Conservation (phyloP, 1,140 invertebrate species). For the Drosophila melanogaster region DNA sequence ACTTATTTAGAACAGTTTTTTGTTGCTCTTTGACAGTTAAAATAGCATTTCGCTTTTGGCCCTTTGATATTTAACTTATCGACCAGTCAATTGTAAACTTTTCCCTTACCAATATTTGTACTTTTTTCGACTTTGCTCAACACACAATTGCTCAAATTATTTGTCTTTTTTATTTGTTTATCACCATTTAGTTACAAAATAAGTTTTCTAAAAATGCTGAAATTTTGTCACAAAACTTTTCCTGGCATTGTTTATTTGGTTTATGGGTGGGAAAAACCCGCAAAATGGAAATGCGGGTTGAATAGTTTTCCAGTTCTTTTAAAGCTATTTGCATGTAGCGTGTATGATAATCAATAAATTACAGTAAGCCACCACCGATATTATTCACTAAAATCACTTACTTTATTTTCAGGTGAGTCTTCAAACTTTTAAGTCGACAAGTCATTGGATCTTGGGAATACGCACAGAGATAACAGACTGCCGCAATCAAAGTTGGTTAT, state of each 20-base stretch:
- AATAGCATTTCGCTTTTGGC: too few species aligned
- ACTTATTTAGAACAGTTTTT: too few species aligned
- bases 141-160: constrained; percentile 10
- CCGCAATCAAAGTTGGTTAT: constrained; percentile 40
- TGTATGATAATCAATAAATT: constrained; percentile 41
- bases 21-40: too few species aligned
- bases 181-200: constrained; percentile 34
- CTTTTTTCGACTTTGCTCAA: neutral
- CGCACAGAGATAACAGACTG: constrained; percentile 19
- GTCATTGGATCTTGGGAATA: constrained; percentile 11
- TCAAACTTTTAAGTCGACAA: constrained; percentile 24
- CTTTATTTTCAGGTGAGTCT: constrained; percentile 56
- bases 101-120: constrained; percentile 3
- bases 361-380: constrained; percentile 41
- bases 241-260: neutral
- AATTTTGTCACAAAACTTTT: constrained; percentile 29
- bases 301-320: neutral
- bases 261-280: neutral
- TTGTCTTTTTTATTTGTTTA: constrained; percentile 14
- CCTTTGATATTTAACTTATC: neutral
- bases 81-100: neutral
- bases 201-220: constrained; percentile 20
- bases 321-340: neutral
- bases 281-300: constrained; percentile 25
- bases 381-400: constrained; percentile 22